Conservation (phyloP, 2,113 vertebrate species). For the Amazona vittata region DNA sequence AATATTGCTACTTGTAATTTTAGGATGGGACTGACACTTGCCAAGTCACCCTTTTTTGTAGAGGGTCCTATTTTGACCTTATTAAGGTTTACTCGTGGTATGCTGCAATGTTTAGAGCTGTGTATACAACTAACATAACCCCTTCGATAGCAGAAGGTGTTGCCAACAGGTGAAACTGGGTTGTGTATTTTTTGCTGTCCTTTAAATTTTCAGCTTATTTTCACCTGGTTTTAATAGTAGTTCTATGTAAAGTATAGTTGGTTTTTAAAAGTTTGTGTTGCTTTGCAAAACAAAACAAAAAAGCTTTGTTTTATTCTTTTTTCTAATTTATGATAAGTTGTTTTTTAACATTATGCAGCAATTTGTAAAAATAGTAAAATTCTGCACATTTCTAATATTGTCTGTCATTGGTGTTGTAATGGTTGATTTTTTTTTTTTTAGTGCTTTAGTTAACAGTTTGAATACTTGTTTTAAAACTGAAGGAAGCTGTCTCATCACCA, state of each 20-base stretch:
- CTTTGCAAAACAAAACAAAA: constrained; percentile 45
- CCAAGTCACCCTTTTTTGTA: constrained; percentile 72
- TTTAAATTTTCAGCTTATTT: constrained; percentile 62
- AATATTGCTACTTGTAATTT: constrained; percentile 44
- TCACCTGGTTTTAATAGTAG: constrained; percentile 51
- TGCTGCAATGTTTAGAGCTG: constrained; percentile 66
- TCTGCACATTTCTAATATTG: constrained; percentile 74
- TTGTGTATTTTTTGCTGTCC: constrained; percentile 60
- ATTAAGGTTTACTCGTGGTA: constrained; percentile 76
- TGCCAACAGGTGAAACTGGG: constrained; percentile 61
- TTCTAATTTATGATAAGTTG: constrained; percentile 75
- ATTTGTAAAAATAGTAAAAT: constrained; percentile 58
- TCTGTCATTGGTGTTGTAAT: constrained; percentile 70
- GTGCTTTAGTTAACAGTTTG: constrained; percentile 58
- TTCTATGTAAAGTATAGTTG: constrained; percentile 61
- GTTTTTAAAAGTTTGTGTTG: constrained; percentile 61
- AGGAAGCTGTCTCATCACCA: constrained; percentile 60
- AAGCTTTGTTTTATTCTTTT: constrained; percentile 61
- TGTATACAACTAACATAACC: constrained; percentile 42
- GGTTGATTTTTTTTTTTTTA: constrained; percentile 6
- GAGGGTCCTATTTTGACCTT: constrained; percentile 79
- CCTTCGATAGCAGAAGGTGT: constrained; percentile 58
- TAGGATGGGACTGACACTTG: constrained; percentile 68
- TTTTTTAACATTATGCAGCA: constrained; percentile 68
- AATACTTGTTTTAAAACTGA: constrained; percentile 71